Base-by-base conservation (phyloP, 2,113 vertebrate genomes). In the Hoplias malabaricus region DNA sequence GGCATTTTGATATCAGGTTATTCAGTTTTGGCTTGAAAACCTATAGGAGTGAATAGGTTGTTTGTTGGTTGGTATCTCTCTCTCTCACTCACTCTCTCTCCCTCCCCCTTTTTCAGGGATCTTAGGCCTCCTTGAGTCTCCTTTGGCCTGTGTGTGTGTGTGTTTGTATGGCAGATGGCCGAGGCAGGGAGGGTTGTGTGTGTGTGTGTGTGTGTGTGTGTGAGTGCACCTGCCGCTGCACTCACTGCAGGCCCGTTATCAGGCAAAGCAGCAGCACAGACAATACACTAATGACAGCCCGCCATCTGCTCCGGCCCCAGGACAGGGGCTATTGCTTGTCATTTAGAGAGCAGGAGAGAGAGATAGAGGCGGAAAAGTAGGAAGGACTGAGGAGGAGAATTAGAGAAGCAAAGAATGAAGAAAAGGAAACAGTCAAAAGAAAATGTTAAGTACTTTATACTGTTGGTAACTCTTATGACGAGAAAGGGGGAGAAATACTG, bases 241-340 rank as follows among this genome's bases (percentile, higher is more conserved):
- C 75, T 69, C 69, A 73, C 62, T 19, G 16, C 63, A 10, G 54
- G 69, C 71, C 69, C 67, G 69, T 78, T 82, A 82, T 77, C 62
- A 73, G 69, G 42, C 80, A 73, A 54, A 34, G 75, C 53, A 68
- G 75, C 63, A 57, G 80, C 80, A 82, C 69, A 82, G 80, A 82
- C 80, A 82, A 82, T 82, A 69, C 69, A 69, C 69, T 82, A 78
- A 82, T 78, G 80, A 82, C 74, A 78, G 75, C 80, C 53, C n/a
- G 46, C 80, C 75, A 82, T 82, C 75, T 82, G 80, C 69, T 73
- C 54, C 54, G 46, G 80, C 80, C 80, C 54, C 69, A 73, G 75
- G 62, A 78, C 75, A 69, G 74, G 43, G 68, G 56, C 67, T 46
- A 56, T 13, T 71, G 16, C 50, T 43, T 16, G 31, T 77, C 50